phyloP scores from a whole-genome alignment of 2,113 vertebrate genomes.

The Isichthys henryi region DNA sequence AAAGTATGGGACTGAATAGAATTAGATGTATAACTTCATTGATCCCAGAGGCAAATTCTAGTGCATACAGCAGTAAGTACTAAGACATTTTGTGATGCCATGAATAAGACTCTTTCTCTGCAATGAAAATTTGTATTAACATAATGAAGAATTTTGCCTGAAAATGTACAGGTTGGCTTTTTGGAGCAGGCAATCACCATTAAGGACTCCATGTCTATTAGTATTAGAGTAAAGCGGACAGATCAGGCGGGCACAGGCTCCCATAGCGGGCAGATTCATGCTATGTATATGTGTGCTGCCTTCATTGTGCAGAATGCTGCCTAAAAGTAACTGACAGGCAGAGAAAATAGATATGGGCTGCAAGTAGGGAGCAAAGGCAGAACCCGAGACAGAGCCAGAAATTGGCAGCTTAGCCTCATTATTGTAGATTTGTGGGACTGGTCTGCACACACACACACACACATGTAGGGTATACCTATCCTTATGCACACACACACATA shows the following conservation, averaged over 20 bases:
- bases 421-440: background rate
- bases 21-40: background rate
- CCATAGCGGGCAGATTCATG: background rate
- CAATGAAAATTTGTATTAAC: background rate
- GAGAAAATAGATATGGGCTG: background rate
- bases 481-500: too few relatives aligned
- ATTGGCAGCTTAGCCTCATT: background rate
- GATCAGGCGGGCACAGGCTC: background rate
- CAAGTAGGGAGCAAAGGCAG: background rate
- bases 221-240: background rate
- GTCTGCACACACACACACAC: background rate
- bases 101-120: background rate
- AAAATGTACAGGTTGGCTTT: background rate
- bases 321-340: background rate
- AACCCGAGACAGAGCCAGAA: background rate
- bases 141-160: background rate
- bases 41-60: background rate
- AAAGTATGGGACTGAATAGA: background rate
- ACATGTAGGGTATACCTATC: too few relatives aligned
- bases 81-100: background rate
- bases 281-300: background rate
- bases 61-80: background rate
- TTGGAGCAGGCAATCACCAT: background rate
- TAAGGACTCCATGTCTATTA: background rate
- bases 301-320: background rate